Evolutionary conservation across 2,797 vertebrate species (phyloP).

Genomic region (Tympanoctomys barrerae): DNA sequence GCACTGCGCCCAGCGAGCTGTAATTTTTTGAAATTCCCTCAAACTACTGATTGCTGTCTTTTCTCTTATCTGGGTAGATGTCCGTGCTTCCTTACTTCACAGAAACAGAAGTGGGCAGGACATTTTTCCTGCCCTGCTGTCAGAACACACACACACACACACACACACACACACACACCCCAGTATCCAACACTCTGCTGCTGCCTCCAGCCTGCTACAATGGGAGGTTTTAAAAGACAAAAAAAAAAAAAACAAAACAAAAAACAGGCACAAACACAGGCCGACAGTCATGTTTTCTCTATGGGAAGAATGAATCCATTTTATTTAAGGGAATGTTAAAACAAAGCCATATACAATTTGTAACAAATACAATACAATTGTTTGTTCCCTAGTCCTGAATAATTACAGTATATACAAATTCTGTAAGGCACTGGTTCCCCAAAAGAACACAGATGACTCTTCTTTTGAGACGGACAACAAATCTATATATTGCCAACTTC

Average conservation of each 20-base stretch:
- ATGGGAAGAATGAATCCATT: slow-evolving; percentile 87
- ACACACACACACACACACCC: not conserved
- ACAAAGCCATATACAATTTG: slow-evolving; percentile 90
- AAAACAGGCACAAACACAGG: not conserved
- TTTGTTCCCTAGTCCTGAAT: slow-evolving; percentile 87
- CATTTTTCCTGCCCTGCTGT: not conserved
- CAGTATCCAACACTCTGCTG: not conserved
- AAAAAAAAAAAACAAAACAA: not conserved
- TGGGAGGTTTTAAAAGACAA: not conserved
- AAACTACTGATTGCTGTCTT: not conserved
- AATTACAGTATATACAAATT: slow-evolving; percentile 92
- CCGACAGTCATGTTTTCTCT: slow-evolving; percentile 39
- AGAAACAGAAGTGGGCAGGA: not conserved
- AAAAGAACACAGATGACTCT: slow-evolving; percentile 88
- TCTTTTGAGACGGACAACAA: slow-evolving; percentile 85
- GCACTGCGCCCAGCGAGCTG: not conserved
- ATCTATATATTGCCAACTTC: slow-evolving; percentile 83
- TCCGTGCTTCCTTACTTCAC: not conserved
- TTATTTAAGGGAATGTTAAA: slow-evolving; percentile 92
- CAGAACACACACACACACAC: not conserved
- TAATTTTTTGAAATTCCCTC: not conserved
- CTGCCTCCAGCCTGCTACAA: not conserved
- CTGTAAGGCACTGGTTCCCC: slow-evolving; percentile 94
- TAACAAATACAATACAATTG: slow-evolving; percentile 87
- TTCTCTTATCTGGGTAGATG: not conserved